These are phyloP conservation scores for Pseudococcus longispinus DNA, from an alignment of 2,888 invertebrate species.

Conservation along the genomic window DNA sequence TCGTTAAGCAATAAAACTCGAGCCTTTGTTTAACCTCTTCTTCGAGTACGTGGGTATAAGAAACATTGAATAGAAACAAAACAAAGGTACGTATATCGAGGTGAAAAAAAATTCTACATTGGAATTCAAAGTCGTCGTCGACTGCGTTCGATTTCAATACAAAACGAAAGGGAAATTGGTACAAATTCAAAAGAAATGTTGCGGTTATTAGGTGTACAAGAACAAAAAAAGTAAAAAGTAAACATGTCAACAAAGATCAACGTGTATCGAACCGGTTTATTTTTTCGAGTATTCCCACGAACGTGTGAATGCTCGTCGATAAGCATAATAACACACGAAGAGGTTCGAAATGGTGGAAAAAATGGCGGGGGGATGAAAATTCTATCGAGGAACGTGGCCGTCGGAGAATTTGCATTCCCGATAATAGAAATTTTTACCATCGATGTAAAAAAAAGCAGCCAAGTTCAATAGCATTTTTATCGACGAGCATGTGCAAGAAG, in stretches of 20 bases:
- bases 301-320: background rate
- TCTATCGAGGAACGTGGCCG: background rate
- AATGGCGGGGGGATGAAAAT: background rate
- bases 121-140: background rate
- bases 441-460: background rate
- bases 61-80: background rate
- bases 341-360: background rate
- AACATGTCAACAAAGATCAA: conserved; percentile 24
- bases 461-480: background rate
- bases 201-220: conserved; percentile 13
- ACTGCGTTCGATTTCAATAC: background rate
- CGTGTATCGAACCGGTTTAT: background rate
- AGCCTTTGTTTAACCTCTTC: background rate
- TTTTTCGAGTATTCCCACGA: conserved; percentile 29
- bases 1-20: background rate
- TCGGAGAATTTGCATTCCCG: background rate
- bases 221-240: background rate
- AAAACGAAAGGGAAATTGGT: conserved; percentile 27
- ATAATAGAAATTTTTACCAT: background rate
- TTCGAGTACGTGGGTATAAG: background rate
- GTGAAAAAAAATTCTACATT: background rate
- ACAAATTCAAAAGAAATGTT: conserved; percentile 8
- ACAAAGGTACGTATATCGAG: background rate
- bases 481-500: background rate
- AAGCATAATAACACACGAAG: too few species aligned